Conservation (phyloP, 2,797 vertebrate species). For the Schizopygopsis malacanthus region DNA sequence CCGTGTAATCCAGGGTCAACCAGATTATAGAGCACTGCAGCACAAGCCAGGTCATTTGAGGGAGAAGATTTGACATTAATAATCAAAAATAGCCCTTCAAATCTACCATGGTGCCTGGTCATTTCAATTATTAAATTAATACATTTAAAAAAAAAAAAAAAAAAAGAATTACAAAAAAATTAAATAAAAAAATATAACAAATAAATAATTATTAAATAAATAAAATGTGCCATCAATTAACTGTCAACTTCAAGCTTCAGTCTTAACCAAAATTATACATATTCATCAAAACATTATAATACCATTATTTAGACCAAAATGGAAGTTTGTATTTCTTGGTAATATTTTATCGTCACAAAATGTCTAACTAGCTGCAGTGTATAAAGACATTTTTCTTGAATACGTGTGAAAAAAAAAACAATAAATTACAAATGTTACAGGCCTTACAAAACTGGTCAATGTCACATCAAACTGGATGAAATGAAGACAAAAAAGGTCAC, state of each 20-base stretch:
- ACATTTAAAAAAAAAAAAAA: too few species aligned
- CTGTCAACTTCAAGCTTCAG: neutral
- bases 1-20: neutral
- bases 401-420: neutral
- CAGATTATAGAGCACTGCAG: neutral
- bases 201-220: neutral
- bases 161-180: too few species aligned
- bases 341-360: neutral
- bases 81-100: constrained; percentile 57
- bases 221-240: neutral
- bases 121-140: neutral
- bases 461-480: constrained; percentile 14
- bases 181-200: neutral
- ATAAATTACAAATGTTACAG: constrained; percentile 10
- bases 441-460: constrained; percentile 27
- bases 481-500: constrained; percentile 19
- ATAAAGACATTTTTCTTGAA: constrained; percentile 25
- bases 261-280: neutral
- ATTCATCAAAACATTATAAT: neutral
- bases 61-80: constrained; percentile 27
- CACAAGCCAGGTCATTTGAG: neutral
- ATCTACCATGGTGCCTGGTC: constrained; percentile 31
- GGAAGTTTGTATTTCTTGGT: neutral
- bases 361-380: constrained; percentile 1
- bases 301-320: neutral